phyloP scores from a whole-genome alignment of 2,113 vertebrate genomes.

The Gnathonemus longibarbis region DNA sequence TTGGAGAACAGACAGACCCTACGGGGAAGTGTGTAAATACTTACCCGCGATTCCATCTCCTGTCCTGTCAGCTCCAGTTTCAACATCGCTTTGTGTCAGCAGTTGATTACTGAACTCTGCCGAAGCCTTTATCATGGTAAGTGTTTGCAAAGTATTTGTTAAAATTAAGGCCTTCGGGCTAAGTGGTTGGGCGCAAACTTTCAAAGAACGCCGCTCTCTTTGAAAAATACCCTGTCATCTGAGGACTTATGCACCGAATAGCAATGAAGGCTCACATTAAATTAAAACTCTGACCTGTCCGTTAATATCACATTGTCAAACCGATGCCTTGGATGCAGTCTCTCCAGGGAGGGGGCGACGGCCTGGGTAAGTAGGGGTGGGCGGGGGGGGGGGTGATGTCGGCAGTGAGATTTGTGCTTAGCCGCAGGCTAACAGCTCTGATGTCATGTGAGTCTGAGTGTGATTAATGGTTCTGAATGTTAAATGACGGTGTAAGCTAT shows the following conservation, averaged over 20 bases:
- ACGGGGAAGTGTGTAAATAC: not conserved
- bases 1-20: not conserved
- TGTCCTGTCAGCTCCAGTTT: not conserved
- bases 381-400: no score
- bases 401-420: not conserved
- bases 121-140: not conserved
- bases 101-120: not conserved
- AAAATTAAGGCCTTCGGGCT: not conserved
- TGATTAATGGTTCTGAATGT: not conserved
- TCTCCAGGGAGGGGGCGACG: not conserved
- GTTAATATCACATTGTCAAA: not conserved
- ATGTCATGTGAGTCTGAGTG: not conserved
- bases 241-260: not conserved
- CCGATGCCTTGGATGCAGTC: not conserved
- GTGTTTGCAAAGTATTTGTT: not conserved
- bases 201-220: not conserved
- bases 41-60: not conserved
- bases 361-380: not conserved
- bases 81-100: not conserved
- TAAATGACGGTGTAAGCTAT: conserved; percentile 1
- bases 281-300: conserved; percentile 7
- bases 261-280: not conserved
- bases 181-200: not conserved
- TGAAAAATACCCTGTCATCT: not conserved
- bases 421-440: not conserved